Conservation (phyloP, 1,140 invertebrate genomes). For the Diploscapter pachys region DNA sequence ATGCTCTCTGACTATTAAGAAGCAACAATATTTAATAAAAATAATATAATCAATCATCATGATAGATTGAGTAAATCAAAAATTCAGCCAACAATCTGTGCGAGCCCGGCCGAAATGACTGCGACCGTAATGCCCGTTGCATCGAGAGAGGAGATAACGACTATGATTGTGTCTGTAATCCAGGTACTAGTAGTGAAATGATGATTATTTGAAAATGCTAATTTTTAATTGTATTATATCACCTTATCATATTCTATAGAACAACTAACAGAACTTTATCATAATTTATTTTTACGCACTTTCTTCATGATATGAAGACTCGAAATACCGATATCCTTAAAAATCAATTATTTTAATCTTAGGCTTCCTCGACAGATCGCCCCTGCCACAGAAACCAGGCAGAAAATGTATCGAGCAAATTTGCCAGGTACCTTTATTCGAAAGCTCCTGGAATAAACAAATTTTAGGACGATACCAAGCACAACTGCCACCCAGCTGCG, state of each 20-base stretch:
- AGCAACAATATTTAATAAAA: too few species aligned
- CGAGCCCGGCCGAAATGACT: conserved; percentile 45
- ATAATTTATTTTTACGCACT: too few species aligned
- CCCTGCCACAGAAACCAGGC: background rate
- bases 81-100: conserved; percentile 47
- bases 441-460: background rate
- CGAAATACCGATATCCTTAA: too few species aligned
- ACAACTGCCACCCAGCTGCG: conserved; percentile 41
- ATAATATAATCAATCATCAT: background rate
- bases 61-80: background rate
- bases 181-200: conserved; percentile 35
- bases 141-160: conserved; percentile 43
- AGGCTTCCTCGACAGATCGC: background rate
- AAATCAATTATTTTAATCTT: too few species aligned
- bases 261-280: too few species aligned
- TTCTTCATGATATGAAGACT: too few species aligned
- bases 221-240: too few species aligned
- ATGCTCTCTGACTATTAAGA: too few species aligned
- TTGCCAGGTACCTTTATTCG: background rate
- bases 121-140: conserved; percentile 55
- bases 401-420: background rate
- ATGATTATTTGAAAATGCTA: background rate
- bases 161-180: conserved; percentile 43
- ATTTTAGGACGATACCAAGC: conserved; percentile 27
- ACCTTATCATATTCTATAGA: too few species aligned